Evolutionary conservation across 2,888 invertebrate species (phyloP), one percentile per base, ranked within the genome.

Genomic region (Cecidostiba fungosa): DNA sequence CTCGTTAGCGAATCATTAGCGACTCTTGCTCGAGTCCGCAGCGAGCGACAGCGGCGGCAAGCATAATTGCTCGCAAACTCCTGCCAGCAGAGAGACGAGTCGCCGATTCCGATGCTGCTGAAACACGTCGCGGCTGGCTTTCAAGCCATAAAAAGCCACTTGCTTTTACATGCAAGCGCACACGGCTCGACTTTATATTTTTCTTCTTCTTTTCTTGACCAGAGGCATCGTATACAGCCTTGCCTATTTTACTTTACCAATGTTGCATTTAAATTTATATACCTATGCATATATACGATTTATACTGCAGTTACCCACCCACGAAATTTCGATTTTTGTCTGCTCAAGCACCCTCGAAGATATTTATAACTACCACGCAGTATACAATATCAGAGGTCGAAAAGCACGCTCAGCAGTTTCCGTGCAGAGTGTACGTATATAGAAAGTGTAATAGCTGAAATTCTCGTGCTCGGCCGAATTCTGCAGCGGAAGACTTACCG

Each of bases 1-100:
- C 91, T 91, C 91, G 91, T 91, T 91, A 91, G 90, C 89, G 90
- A 91, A 91, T 91, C 91, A 91, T 91, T 91, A 91, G 90, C 90
- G 89, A 89, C 89, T 89, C 90, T 90, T 89, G 32, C 73, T 80
- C 54, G 43, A 73, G 72, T 69, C 66, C 74, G 39, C 50, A 32
- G 76, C 10, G 54, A 76, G 54, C 74, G 29, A 54, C 78, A 69
- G 19, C 62, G 4, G 66, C 36, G 81, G 29, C 79, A 77, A 39
- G 47, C 80, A 62, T 86, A 83, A 83, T 85, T 82, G 85, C 82
- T 62, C 66, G 74, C 82, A 69, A 85, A 85, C 85, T 85, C 77
- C 73, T 73, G 43, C n/a, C 29, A 26, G 26, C 23, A 6, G 26
- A 4, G 26, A 4, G 66, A 19, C 19, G 66, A 66, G 72, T 39